These are phyloP conservation scores for Todiramphus chloris DNA, from an alignment of 2,113 vertebrate species.

Conservation along the genomic window DNA sequence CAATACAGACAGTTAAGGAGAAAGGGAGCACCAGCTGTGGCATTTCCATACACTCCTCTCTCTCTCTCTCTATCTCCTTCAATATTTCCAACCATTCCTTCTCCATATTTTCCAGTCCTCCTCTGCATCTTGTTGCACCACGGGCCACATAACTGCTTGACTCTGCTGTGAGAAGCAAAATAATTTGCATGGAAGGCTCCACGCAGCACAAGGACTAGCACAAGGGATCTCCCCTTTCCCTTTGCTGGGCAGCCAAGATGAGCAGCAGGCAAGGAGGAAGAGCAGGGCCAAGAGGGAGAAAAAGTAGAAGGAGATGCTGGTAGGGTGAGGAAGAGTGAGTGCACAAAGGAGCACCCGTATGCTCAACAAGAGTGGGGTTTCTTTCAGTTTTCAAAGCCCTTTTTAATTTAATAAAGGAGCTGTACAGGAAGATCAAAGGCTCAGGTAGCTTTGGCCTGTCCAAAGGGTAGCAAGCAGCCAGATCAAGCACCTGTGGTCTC, in stretches of 20 bases:
- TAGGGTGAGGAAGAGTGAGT: neutral
- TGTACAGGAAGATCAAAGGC: neutral
- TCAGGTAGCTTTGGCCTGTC: neutral
- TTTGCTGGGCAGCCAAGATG: neutral
- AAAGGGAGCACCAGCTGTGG: neutral
- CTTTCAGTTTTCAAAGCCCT: neutral
- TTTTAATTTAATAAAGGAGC: neutral
- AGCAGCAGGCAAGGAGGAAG: neutral
- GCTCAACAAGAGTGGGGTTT: neutral
- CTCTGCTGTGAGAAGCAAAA: neutral
- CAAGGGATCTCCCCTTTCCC: neutral
- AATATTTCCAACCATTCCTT: neutral
- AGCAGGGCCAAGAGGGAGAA: neutral
- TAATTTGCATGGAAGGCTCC: fast-evolving
- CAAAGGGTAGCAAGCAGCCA: neutral
- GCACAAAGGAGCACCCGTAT: neutral
- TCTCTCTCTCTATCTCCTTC: neutral
- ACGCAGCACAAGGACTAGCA: neutral
- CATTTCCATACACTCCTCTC: neutral
- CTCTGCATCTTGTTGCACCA: neutral
- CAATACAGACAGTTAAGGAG: neutral
- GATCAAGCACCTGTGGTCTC: fast-evolving
- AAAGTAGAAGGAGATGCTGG: neutral
- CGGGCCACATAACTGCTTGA: neutral
- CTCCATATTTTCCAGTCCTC: neutral